Conservation (phyloP, 2,888 invertebrate genomes). For the Chrysolina americana region DNA sequence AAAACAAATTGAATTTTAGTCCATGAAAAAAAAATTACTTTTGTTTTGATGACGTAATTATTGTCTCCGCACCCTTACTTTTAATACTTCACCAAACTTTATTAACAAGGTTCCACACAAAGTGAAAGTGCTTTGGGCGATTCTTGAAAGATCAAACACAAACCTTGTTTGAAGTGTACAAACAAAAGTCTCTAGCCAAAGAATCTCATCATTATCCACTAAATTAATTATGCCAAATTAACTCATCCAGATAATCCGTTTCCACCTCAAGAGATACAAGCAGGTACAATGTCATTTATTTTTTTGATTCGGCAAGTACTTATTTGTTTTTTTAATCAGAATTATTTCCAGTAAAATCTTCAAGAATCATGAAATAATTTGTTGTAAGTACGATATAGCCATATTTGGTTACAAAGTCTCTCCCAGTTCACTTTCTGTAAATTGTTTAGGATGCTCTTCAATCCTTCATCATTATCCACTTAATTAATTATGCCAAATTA, state of each 20-base stretch:
- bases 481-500: no score
- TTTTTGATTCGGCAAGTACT: not conserved
- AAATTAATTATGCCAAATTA: not conserved
- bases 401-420: no score
- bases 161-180: conserved; percentile 1
- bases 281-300: not conserved
- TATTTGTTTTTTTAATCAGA: not conserved
- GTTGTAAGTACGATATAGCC: no score
- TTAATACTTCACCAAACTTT: not conserved
- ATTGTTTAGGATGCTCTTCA: no score
- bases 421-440: no score
- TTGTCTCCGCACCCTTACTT: not conserved
- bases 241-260: not conserved
- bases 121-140: not conserved
- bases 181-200: not conserved
- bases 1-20: no score
- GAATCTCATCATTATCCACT: not conserved
- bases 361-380: no score
- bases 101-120: not conserved
- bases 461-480: no score
- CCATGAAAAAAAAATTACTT: not conserved
- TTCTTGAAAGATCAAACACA: not conserved
- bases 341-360: no score
- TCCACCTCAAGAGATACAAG: not conserved
- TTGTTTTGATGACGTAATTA: not conserved